Evolutionary conservation across 2,797 vertebrate genomes (phyloP).

Genomic region (Morus bassanus): DNA sequence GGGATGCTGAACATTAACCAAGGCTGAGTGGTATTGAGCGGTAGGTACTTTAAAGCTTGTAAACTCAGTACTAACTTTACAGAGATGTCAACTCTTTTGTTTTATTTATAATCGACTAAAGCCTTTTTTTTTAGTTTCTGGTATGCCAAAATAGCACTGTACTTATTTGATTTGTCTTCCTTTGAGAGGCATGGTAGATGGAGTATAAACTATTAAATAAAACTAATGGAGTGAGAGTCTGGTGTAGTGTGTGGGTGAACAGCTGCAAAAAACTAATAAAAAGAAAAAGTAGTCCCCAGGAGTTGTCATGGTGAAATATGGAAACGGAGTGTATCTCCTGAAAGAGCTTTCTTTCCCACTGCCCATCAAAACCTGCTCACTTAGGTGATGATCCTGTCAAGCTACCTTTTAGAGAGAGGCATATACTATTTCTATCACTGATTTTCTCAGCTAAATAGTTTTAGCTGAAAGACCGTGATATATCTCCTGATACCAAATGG

Average conservation of each 20-base stretch:
- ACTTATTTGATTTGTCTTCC: slow-evolving; percentile 6
- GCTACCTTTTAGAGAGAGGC: background rate
- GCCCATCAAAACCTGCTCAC: background rate
- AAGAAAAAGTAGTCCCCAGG: background rate
- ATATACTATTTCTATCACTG: background rate
- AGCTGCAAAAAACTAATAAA: background rate
- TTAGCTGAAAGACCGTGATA: background rate
- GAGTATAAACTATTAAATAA: slow-evolving; percentile 34
- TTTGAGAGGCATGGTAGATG: slow-evolving; percentile 1
- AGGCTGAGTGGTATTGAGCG: background rate
- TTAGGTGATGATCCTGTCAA: slow-evolving; percentile 2
- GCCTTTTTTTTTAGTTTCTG: background rate
- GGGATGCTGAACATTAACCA: background rate
- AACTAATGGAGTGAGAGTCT: slow-evolving; percentile 37
- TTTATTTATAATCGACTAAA: background rate
- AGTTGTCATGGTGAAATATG: slow-evolving; percentile 13
- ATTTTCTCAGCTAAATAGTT: background rate
- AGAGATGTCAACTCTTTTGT: background rate
- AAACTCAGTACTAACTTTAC: background rate
- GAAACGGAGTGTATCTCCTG: background rate
- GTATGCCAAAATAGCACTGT: background rate
- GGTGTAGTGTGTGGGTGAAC: background rate
- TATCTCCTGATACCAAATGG: background rate
- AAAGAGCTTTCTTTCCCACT: slow-evolving; percentile 6
- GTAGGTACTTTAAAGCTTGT: background rate